Base-by-base conservation (phyloP, 2,888 invertebrate species). In the Perizoma flavofasciatum region DNA sequence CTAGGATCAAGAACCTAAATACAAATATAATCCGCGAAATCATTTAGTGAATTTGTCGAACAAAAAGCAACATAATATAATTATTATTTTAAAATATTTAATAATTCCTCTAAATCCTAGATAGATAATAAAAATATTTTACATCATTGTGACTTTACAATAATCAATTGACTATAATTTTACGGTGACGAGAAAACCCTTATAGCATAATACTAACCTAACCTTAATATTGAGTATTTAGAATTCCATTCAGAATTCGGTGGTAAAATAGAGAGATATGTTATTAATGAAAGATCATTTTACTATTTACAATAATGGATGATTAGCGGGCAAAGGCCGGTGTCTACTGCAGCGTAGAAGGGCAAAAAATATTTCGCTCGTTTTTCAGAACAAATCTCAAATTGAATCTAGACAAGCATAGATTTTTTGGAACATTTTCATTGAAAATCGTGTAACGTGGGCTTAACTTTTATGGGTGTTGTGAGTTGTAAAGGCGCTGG, bases 181-280 rank as follows among this genome's bases (percentile, higher is more conserved):
- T 81, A 77, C 78, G 69, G 78, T 87, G 89, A 89, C 88, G 84
- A 89, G 85, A 86, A 83, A 78, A 82, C 49, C 44, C 55, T 64
- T 62, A 65, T 46, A 43, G 32, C 34, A n/a, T n/a, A n/a, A n/a
- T n/a, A n/a, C 56, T 82, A 79, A 69, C 69, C 37, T 73, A 75
- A 72, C 65, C 70, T 72, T 74, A 77, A 73, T 67, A 70, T 78
- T 85, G 89, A 89, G 89, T 89, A 90, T 89, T 89, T 59, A 66
- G 61, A 68, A 66, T 66, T 68, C 68, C 52, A 51, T 61, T 48
- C 41, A 74, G 75, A 78, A 81, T 79, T 84, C 88, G 88, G 89
- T 88, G 87, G 88, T 88, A 82, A 79, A 75, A 74, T 70, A 59
- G 69, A 72, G 67, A 77, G 82, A 86, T 83, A 84, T 86, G 83